Evolutionary conservation across 2,888 invertebrate genomes (phyloP).

Genomic region (Scaptomyza flava): DNA sequence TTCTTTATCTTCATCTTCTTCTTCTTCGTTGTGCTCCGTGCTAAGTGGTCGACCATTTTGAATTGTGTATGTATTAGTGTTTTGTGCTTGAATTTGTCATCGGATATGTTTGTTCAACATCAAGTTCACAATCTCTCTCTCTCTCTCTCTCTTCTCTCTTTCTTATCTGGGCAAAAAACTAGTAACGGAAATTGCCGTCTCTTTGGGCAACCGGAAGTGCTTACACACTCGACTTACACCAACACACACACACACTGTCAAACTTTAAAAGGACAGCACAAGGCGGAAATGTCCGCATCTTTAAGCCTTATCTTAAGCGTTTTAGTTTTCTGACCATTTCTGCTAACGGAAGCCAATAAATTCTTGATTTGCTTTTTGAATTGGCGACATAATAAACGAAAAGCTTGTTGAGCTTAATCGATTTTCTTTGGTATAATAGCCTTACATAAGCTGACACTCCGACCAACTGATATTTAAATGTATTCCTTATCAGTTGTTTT

Average conservation of each 20-base stretch:
- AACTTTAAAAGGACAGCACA: constrained; percentile 60
- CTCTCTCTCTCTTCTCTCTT: not conserved
- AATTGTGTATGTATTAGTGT: constrained; percentile 6
- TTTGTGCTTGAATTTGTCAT: constrained; percentile 26
- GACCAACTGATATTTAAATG: constrained; percentile 10
- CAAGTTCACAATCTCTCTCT: not conserved
- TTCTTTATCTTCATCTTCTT: not conserved
- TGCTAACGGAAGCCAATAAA: constrained; percentile 56
- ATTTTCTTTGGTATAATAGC: not conserved
- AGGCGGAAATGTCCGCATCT: constrained; percentile 30
- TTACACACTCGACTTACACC: constrained; percentile 62
- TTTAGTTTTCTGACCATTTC: constrained; percentile 31
- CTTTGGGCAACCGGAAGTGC: constrained; percentile 67
- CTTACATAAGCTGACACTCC: not conserved
- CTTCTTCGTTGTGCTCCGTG: not conserved
- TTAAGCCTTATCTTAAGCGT: constrained; percentile 9
- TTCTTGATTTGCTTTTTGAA: constrained; percentile 46
- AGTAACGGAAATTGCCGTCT: constrained; percentile 65
- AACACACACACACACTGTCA: constrained; percentile 23
- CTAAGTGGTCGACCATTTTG: constrained; percentile 22
- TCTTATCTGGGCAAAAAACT: constrained; percentile 30
- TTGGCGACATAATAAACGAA: not conserved
- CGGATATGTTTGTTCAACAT: constrained; percentile 6
- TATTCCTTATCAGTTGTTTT: constrained; percentile 7
- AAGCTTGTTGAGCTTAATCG: not conserved